phyloP scores from a whole-genome alignment of 2,797 vertebrate genomes.

The Catostomus latipinnis region DNA sequence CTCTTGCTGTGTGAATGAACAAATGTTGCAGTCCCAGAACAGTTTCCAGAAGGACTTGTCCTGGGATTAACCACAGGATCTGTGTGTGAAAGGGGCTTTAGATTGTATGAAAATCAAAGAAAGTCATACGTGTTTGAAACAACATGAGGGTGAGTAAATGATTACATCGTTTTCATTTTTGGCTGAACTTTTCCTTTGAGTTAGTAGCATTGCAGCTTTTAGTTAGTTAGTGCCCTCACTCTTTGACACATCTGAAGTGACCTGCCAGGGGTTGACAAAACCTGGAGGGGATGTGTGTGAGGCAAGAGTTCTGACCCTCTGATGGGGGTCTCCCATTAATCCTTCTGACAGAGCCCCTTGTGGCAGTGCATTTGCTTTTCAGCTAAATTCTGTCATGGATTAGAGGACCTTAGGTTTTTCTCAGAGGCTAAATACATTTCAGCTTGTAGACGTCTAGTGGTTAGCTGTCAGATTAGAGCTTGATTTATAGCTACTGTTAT shows the following conservation, averaged over 20 bases:
- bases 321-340: constrained; percentile 24
- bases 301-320: constrained; percentile 16
- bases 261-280: constrained; percentile 5
- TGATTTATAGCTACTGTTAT: neutral
- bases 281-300: neutral
- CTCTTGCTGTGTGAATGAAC: too few species aligned
- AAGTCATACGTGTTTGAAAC: too few species aligned
- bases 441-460: constrained; percentile 11
- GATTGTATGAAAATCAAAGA: too few species aligned
- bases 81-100: too few species aligned
- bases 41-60: too few species aligned
- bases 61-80: too few species aligned
- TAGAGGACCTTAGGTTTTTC: constrained; percentile 10
- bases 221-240: too few species aligned
- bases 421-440: constrained; percentile 33
- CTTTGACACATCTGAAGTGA: neutral
- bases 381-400: constrained; percentile 30
- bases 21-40: too few species aligned
- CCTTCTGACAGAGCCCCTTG: constrained; percentile 6
- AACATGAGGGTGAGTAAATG: too few species aligned
- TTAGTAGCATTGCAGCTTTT: too few species aligned
- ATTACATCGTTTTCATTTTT: too few species aligned
- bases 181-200: too few species aligned
- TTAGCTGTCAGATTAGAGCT: constrained; percentile 3
- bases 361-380: constrained; percentile 38